Evolutionary conservation across 2,113 vertebrate species (phyloP), one percentile per base, ranked within the genome.

Genomic region (Muscicapa adusta): DNA sequence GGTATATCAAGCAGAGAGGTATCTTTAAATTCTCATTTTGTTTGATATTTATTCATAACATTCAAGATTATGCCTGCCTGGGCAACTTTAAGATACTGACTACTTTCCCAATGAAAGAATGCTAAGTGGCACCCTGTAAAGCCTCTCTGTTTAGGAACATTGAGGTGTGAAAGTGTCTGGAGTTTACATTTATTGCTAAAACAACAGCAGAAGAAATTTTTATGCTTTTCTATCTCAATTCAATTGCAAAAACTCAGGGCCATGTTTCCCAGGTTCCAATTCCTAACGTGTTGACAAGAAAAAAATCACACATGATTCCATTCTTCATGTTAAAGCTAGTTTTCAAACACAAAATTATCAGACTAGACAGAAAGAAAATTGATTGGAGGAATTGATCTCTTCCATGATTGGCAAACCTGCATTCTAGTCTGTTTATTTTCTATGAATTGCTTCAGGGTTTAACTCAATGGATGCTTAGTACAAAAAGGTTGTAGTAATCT

Each of bases 71-170:
- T 62, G 4, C 9, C 9, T 62, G 5, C 18, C 13, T 10, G 29
- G 26, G 8, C 1, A 83, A 48, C 63, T 79, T 34, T 71, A 85
- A 53, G 38, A 71, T 60, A 23, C 17, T 54, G 23, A 57, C 36
- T 68, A n/a, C 26, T 63, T 71, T 43, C 16, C 11, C 40, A 47
- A 4, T 50, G 18, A 71, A 77, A 25, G 17, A 78, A 62, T 48
- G 1, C 3, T n/a, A 43, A 40, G 22, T 6, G 34, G 12, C 40
- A 10, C 1, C 2, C 2, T 4, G 1, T 6, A 31, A 58, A 75
- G 29, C 1, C 4, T 42, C 60, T 40, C 5, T 53, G 5, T 68
- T 85, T 67, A 74, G 36, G 16, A 71, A 2, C 22, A 75, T 5
- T 43, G 26, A 45, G 7, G 6, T 60, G 5, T 54, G 22, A 36